phyloP scores from a whole-genome alignment of 2,113 vertebrate genomes.

The Zosterops borbonicus region DNA sequence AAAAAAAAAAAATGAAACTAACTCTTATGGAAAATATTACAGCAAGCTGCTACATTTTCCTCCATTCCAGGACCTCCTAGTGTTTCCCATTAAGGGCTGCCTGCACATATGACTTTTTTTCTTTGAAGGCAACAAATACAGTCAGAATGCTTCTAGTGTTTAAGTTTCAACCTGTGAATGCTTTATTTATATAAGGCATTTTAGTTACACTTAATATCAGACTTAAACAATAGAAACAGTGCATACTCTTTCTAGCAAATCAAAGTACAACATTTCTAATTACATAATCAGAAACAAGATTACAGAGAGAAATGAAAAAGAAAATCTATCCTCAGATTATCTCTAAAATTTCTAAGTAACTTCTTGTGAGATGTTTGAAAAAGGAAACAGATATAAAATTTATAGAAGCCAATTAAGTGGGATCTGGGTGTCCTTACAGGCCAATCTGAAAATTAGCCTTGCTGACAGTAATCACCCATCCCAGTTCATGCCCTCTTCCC shows the following conservation, averaged over 20 bases:
- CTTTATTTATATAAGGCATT: background rate
- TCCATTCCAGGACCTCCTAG: background rate
- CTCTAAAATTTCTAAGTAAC: background rate
- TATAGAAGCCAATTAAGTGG: background rate
- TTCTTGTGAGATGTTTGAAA: background rate
- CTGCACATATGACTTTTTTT: background rate
- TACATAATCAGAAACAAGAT: background rate
- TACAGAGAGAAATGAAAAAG: background rate
- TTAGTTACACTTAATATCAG: background rate
- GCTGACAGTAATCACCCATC: background rate
- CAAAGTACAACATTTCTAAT: background rate
- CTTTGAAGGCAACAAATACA: background rate
- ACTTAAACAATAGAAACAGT: background rate
- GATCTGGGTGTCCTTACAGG: accelerated
- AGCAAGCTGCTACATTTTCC: background rate
- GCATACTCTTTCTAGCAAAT: background rate
- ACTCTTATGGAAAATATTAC: background rate
- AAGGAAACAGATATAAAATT: background rate
- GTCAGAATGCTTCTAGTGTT: background rate
- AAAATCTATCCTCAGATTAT: background rate
- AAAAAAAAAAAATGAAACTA: background rate
- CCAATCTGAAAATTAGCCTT: background rate
- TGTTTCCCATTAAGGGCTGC: background rate
- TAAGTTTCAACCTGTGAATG: background rate
- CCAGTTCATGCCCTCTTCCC: background rate